These are phyloP conservation scores for Myrmecophaga tridactyla DNA, from an alignment of 2,113 vertebrate species.

Conservation along the genomic window DNA sequence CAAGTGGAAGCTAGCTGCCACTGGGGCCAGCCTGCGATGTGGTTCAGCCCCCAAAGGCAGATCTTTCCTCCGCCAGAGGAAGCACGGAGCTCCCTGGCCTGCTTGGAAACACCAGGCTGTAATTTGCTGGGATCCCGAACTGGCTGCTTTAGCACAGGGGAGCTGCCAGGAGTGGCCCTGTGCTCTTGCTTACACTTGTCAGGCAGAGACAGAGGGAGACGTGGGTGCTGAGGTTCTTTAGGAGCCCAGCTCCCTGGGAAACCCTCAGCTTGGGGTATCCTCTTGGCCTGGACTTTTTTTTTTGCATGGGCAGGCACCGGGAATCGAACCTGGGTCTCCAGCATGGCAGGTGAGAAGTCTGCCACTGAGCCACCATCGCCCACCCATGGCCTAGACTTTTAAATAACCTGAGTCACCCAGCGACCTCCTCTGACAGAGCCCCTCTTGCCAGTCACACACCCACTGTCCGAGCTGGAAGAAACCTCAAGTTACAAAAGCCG, in stretches of 20 bases:
- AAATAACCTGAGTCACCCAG: too few species aligned
- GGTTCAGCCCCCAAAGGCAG: not conserved
- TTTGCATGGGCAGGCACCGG: too few species aligned
- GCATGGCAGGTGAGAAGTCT: too few species aligned
- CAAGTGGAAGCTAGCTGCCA: not conserved
- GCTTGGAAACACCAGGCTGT: not conserved
- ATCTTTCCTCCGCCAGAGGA: not conserved
- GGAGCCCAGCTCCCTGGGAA: not conserved
- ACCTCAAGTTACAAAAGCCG: not conserved
- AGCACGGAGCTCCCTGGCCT: not conserved
- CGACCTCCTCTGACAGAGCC: too few species aligned
- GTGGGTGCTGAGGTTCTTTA: not conserved
- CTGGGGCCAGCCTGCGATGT: not conserved
- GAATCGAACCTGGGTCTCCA: too few species aligned
- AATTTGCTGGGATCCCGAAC: too few species aligned
- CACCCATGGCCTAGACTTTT: too few species aligned
- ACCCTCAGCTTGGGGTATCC: not conserved
- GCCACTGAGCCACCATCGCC: too few species aligned
- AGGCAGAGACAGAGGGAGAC: not conserved
- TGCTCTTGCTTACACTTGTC: not conserved
- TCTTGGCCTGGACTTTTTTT: not conserved
- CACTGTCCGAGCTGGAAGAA: not conserved
- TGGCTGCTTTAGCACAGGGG: not conserved
- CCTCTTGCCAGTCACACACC: not conserved
- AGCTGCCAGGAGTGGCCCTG: not conserved